phyloP scores from a whole-genome alignment of 2,797 vertebrate species.

The Hapalemur alaotrensis region DNA sequence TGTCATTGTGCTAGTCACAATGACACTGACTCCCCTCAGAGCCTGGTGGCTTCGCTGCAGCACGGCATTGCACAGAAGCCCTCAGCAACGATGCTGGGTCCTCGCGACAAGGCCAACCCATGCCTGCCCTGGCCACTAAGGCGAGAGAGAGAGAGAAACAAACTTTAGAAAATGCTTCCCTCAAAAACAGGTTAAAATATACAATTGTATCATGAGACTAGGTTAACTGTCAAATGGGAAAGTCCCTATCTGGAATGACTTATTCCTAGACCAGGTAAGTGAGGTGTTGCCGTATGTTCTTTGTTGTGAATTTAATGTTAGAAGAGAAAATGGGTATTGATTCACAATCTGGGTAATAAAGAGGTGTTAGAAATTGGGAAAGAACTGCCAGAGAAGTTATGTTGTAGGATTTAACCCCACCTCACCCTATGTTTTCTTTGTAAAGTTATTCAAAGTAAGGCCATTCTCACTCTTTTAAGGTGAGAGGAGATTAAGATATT shows the following conservation, averaged over 20 bases:
- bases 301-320: constrained; percentile 12
- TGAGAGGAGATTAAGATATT: constrained; percentile 48
- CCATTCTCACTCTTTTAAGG: neutral
- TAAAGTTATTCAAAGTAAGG: constrained; percentile 50
- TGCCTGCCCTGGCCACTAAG: neutral
- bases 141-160: neutral
- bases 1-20: neutral
- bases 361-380: neutral
- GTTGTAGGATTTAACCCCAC: constrained; percentile 25
- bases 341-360: constrained; percentile 6
- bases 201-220: neutral
- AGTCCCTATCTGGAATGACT: neutral
- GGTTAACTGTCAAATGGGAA: neutral
- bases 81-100: neutral
- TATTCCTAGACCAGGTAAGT: neutral
- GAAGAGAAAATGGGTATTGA: neutral
- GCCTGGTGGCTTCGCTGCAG: neutral
- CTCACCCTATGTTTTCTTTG: constrained; percentile 37
- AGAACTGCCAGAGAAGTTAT: constrained; percentile 7
- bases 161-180: neutral
- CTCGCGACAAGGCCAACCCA: neutral
- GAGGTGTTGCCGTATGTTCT: neutral
- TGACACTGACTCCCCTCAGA: neutral
- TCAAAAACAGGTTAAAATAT: neutral
- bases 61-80: neutral